Conservation (phyloP, 2,888 invertebrate genomes). For the Drosophila setosimentum region DNA sequence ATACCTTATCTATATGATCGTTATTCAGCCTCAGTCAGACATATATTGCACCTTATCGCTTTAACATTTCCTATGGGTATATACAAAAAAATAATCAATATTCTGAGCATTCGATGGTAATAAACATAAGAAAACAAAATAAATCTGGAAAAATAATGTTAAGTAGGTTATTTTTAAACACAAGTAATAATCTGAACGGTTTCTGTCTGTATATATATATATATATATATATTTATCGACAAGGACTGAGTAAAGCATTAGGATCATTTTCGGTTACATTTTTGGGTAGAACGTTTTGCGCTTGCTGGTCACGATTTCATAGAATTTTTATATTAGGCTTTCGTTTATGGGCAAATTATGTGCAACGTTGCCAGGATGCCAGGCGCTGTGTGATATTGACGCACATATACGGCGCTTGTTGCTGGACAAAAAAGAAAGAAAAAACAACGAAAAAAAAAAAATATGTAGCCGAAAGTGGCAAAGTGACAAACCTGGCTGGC, state of each 20-base stretch:
- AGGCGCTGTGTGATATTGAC: slow-evolving; percentile 35
- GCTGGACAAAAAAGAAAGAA: neutral
- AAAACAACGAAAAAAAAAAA: neutral
- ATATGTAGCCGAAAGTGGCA: slow-evolving; percentile 65
- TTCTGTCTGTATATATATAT: neutral
- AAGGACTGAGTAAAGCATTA: neutral
- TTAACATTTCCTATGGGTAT: neutral
- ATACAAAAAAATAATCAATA: neutral
- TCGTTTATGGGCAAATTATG: slow-evolving; percentile 82
- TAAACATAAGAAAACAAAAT: neutral
- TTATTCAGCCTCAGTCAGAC: neutral
- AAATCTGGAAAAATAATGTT: neutral
- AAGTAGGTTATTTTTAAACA: neutral
- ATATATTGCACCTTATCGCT: neutral
- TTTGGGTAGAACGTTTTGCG: slow-evolving; percentile 52
- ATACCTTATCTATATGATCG: neutral
- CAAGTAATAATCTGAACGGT: neutral
- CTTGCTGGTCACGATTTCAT: slow-evolving; percentile 78
- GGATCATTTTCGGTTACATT: slow-evolving; percentile 16
- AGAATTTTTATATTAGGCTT: slow-evolving; percentile 82
- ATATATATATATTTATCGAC: neutral
- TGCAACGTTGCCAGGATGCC: slow-evolving; percentile 61
- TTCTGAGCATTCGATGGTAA: neutral
- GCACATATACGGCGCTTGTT: slow-evolving; percentile 33
- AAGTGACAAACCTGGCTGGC: slow-evolving; percentile 73